Conservation (phyloP, 2,888 invertebrate species). For the Diploptera punctata region DNA sequence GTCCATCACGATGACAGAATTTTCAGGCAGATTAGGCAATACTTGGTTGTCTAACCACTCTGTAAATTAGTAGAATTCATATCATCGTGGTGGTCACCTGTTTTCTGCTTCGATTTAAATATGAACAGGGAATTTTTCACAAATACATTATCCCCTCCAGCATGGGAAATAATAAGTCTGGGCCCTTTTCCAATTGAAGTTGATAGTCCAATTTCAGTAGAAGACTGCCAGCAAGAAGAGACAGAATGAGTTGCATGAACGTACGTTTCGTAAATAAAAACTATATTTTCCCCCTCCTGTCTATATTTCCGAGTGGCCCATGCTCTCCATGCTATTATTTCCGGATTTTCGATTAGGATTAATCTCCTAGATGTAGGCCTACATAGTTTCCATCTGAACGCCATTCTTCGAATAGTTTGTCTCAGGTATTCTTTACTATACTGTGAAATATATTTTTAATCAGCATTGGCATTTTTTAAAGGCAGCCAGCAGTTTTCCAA, state of each 20-base stretch:
- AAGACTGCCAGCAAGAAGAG: not conserved
- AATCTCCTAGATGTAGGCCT: not conserved
- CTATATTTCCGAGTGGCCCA: not conserved
- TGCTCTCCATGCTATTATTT: not conserved
- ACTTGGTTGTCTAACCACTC: too few relatives aligned
- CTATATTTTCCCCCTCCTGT: not conserved
- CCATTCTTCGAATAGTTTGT: not conserved
- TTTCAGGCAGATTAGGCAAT: too few relatives aligned
- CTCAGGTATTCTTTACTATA: not conserved
- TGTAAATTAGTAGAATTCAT: conserved; percentile 1
- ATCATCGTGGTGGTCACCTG: not conserved
- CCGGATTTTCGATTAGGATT: not conserved
- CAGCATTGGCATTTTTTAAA: too few relatives aligned
- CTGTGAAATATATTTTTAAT: not conserved
- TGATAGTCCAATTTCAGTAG: not conserved
- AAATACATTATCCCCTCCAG: not conserved
- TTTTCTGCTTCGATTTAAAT: conserved; percentile 17
- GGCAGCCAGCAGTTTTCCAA: too few relatives aligned
- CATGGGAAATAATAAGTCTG: conserved; percentile 5
- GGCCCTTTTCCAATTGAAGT: not conserved
- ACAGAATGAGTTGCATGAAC: not conserved
- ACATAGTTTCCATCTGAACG: not conserved
- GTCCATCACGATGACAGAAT: too few relatives aligned
- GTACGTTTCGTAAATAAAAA: conserved; percentile 9
- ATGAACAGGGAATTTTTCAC: not conserved